phyloP scores from a whole-genome alignment of 2,888 invertebrate genomes.

The Drosophila gaucha region DNA sequence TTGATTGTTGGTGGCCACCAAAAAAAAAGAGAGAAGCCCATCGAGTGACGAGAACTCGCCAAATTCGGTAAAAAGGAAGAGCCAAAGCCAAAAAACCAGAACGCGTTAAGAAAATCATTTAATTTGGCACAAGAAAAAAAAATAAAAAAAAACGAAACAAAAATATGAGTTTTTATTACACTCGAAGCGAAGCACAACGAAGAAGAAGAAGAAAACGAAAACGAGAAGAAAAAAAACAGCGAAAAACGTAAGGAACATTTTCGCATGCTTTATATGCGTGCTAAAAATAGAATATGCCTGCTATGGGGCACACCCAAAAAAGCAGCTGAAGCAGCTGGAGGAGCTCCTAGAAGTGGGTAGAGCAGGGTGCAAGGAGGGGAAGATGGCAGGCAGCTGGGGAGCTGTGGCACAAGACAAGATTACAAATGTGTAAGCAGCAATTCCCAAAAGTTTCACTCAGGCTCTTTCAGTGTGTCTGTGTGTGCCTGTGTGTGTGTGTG shows the following conservation, averaged over 20 bases:
- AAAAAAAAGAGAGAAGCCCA: slow-evolving; percentile 2
- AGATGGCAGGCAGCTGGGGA: slow-evolving; percentile 1
- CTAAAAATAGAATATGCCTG: slow-evolving; percentile 77
- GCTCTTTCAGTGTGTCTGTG: slow-evolving; percentile 11
- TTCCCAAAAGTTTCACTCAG: slow-evolving; percentile 68
- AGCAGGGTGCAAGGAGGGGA: background rate
- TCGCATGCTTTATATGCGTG: slow-evolving; percentile 54
- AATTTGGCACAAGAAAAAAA: slow-evolving; percentile 50
- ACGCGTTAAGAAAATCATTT: slow-evolving; percentile 77
- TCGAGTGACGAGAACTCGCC: slow-evolving; percentile 15
- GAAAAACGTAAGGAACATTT: slow-evolving; percentile 51
- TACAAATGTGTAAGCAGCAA: slow-evolving; percentile 78
- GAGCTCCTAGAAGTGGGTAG: slow-evolving; percentile 3
- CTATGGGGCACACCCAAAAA: slow-evolving; percentile 74
- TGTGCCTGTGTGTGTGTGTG: slow-evolving; percentile 34
- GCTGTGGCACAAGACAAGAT: slow-evolving; percentile 70
- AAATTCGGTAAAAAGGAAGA: slow-evolving; percentile 49
- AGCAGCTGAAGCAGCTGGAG: slow-evolving; percentile 46
- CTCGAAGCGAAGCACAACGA: slow-evolving; percentile 20
- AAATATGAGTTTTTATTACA: slow-evolving; percentile 76
- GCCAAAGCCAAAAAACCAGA: slow-evolving; percentile 52
- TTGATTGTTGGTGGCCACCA: slow-evolving; percentile 49
- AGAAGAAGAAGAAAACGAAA: slow-evolving; percentile 5
- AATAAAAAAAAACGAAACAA: slow-evolving; percentile 39
- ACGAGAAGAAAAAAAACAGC: slow-evolving; percentile 17